phyloP scores from a whole-genome alignment of 2,888 invertebrate genomes.

The Frankliniella intonsa region DNA sequence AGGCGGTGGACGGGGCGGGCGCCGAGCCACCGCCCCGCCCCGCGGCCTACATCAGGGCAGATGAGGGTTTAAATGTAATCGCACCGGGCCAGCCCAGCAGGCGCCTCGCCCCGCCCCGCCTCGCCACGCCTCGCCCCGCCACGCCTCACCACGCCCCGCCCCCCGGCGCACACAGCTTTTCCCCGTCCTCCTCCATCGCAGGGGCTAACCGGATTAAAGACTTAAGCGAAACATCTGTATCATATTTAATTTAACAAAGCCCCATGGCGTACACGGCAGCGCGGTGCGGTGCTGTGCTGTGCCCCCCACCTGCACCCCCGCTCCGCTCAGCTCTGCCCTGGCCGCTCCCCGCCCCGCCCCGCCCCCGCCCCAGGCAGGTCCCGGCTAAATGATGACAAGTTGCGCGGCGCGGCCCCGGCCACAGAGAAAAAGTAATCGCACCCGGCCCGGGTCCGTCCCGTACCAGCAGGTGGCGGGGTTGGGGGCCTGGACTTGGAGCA shows the following conservation, averaged over 20 bases:
- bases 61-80: too few relatives aligned
- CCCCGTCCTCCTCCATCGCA: not conserved
- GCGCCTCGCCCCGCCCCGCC: too few relatives aligned
- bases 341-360: not conserved
- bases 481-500: too few relatives aligned
- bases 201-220: slow-evolving; percentile 14
- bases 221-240: slow-evolving; percentile 17
- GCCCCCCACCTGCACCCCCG: not conserved
- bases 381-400: not conserved
- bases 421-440: too few relatives aligned
- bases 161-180: not conserved
- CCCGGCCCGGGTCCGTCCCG: too few relatives aligned
- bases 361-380: not conserved
- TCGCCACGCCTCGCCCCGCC: not conserved
- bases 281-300: not conserved
- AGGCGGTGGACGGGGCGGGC: not conserved
- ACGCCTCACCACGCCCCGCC: not conserved
- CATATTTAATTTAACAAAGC: slow-evolving; percentile 21
- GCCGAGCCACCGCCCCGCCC: not conserved
- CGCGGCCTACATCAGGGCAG: not conserved
- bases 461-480: too few relatives aligned
- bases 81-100: too few relatives aligned
- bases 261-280: not conserved
- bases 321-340: not conserved
- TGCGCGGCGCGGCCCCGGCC: too few relatives aligned